These are phyloP conservation scores for Argya squamiceps DNA, from an alignment of 2,797 vertebrate genomes.

Conservation along the genomic window DNA sequence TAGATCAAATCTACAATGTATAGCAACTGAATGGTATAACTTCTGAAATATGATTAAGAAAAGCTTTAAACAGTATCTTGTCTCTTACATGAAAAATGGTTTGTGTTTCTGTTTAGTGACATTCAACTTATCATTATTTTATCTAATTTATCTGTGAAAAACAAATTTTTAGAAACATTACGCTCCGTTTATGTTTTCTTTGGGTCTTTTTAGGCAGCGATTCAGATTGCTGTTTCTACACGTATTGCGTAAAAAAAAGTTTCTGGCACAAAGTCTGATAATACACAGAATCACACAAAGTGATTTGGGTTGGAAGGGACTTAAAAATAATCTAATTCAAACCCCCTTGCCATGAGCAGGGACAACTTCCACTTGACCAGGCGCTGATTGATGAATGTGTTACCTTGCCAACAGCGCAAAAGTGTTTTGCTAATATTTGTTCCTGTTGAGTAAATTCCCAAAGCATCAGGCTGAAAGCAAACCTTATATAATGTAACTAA, in stretches of 20 bases:
- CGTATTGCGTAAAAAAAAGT: neutral
- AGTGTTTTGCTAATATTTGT: neutral
- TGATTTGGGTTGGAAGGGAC: neutral
- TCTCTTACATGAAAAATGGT: neutral
- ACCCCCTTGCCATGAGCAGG: neutral
- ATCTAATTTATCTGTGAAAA: neutral
- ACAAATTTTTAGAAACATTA: neutral
- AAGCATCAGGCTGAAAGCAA: neutral
- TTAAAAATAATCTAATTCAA: neutral
- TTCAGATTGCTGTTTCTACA: neutral
- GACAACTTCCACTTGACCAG: neutral
- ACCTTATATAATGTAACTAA: neutral
- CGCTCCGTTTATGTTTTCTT: neutral
- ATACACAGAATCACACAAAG: neutral
- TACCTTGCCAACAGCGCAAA: neutral
- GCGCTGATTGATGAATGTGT: neutral
- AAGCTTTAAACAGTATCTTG: neutral
- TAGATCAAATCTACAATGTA: neutral
- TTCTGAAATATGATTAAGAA: neutral
- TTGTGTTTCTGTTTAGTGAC: neutral
- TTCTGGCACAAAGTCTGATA: neutral
- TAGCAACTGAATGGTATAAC: neutral
- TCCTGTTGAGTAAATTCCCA: neutral
- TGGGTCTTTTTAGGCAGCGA: neutral
- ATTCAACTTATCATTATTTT: neutral